Percentiles rank a stretch among this genome's conserved stretches.
Evolutionary conservation across 1,140 invertebrate genomes (phyloP).

Genomic region (Chlorops oryzae): DNA sequence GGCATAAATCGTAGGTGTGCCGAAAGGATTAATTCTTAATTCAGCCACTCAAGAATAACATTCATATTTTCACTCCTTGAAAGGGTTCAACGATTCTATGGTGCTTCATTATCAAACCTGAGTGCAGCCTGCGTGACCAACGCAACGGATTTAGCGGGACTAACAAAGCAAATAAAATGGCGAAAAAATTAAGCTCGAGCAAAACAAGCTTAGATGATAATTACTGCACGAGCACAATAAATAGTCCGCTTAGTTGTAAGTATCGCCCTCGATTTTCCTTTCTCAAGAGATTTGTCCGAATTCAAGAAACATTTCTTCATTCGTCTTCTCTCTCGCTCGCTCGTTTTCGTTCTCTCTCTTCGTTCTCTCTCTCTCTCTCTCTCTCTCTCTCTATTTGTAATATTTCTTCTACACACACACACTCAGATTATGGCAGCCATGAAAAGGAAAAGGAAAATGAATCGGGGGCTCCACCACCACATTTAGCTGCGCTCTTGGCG

Average conservation of each 20-base stretch:
- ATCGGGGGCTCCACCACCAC: slow-evolving; percentile 23
- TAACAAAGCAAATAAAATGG: slow-evolving; percentile 29
- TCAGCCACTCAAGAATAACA: too few species aligned
- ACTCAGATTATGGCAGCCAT: slow-evolving; percentile 45
- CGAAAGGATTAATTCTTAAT: too few species aligned
- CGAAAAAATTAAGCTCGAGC: slow-evolving; percentile 39
- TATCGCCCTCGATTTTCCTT: slow-evolving; percentile 11
- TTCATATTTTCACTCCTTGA: slow-evolving; percentile 17
- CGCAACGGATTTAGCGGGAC: slow-evolving; percentile 22
- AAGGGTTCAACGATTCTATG: slow-evolving; percentile 50
- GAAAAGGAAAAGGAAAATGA: slow-evolving; percentile 46
- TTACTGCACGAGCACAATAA: slow-evolving; percentile 49
- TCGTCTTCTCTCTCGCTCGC: neutral
- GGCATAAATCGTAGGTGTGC: too few species aligned
- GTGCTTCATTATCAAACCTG: slow-evolving; percentile 50
- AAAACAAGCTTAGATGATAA: slow-evolving; percentile 46
- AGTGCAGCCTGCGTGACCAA: slow-evolving; percentile 37
- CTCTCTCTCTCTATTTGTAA: slow-evolving; percentile 13
- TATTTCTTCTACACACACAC: too few species aligned
- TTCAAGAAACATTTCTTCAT: too few species aligned
- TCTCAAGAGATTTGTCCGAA: neutral
- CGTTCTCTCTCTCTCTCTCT: neutral
- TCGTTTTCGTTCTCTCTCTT: neutral
- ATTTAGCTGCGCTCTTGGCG: slow-evolving; percentile 16
- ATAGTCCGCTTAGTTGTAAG: slow-evolving; percentile 52